phyloP scores from a whole-genome alignment of 1,140 invertebrate species.

The Cyphomyrmex costatus region DNA sequence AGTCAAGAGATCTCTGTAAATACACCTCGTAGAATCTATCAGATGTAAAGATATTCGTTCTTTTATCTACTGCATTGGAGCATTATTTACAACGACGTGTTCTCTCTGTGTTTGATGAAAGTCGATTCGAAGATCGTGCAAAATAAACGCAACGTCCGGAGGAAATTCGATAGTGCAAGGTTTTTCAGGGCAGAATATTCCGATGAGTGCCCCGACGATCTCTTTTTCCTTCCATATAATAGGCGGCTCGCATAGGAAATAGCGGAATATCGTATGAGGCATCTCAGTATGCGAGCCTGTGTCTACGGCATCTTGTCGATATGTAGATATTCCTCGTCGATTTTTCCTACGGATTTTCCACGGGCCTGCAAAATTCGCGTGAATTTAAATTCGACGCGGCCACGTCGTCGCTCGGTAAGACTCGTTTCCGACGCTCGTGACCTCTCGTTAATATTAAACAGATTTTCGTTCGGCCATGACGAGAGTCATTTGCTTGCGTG shows the following conservation, averaged over 20 bases:
- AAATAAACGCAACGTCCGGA: conserved; percentile 48
- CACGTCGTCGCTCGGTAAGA: conserved; percentile 57
- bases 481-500: conserved; percentile 48
- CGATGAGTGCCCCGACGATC: conserved; percentile 59
- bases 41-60: conserved; percentile 10
- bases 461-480: conserved; percentile 48
- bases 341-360: conserved; percentile 71
- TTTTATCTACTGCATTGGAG: conserved; percentile 1
- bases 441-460: conserved; percentile 65
- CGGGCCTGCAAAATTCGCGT: conserved; percentile 78
- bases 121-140: conserved; percentile 38
- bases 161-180: conserved; percentile 13
- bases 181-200: conserved; percentile 45
- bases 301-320: conserved; percentile 79
- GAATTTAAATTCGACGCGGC: conserved; percentile 83
- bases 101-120: conserved; percentile 18
- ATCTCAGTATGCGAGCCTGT: conserved; percentile 82
- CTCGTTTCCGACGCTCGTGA: conserved; percentile 57
- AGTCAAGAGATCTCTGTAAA: conserved; percentile 22
- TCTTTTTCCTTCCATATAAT: conserved; percentile 76
- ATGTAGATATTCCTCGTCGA: conserved; percentile 77
- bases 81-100: conserved; percentile 46
- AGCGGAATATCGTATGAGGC: conserved; percentile 81
- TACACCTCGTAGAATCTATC: conserved; percentile 1
- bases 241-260: conserved; percentile 69